Base-by-base conservation (phyloP, 2,113 vertebrate genomes). In the Andinoacara biseriatus region DNA sequence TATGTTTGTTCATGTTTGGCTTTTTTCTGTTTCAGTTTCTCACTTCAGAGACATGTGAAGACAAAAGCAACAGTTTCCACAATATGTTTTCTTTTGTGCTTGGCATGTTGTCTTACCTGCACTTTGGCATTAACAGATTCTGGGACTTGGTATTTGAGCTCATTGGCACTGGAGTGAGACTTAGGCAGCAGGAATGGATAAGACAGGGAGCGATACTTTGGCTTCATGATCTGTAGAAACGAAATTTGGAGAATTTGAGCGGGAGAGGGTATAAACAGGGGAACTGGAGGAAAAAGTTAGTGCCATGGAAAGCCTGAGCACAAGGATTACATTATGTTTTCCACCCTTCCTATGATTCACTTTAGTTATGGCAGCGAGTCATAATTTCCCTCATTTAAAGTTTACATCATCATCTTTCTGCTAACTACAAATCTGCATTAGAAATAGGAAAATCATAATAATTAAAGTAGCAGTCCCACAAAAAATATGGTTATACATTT, bases 141-240 rank as follows among this genome's bases (percentile, higher is more conserved):
- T 0, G 97, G 97, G 54, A 99, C 96, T 87, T 97, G 96, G 81
- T 98, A 97, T 60, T 94, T 95, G 91, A 97, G 72, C 63, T 99
- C 97, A 0, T 89, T 89, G 5, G 97, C 97, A 20, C 95, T 97
- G 77, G 95, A 90, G 87, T 98, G 97, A 87, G 98, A 97, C 93
- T 99, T 99, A 3, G 98, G 98, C 82, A 99, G 94, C 15, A 99
- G 96, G 91, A 96, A 99, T 0, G 98, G 98, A 65, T 99, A 99
- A 5, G 97, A 98, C 65, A 99, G 96, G 11, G 98, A 98, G 20
- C 97, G 96, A 80, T 99, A 99, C 94, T 99, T 99, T 79, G 97
- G 94, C 90, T 99, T 99, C 97, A 99, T 97, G 78, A 99, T 98
- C 98, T 99, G 88, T 1, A 20, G 62, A 26, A 76, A 11, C 80